Evolutionary conservation across 2,113 vertebrate species (phyloP).

Genomic region (Mormyrus iriodes): DNA sequence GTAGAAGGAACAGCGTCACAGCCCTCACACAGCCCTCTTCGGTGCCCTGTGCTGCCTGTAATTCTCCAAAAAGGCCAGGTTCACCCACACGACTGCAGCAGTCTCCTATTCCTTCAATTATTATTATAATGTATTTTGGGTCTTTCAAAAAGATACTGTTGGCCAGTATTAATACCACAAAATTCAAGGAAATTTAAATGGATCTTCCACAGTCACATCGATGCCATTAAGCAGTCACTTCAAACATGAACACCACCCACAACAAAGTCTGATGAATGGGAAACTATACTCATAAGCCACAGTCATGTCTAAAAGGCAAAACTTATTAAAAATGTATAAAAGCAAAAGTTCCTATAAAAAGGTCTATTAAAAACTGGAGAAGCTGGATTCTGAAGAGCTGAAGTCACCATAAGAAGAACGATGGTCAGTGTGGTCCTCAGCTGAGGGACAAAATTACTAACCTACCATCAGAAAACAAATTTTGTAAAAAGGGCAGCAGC

Average conservation of each 20-base stretch:
- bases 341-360: neutral
- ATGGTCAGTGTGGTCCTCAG: neutral
- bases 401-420: neutral
- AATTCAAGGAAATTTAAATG: neutral
- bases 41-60: neutral
- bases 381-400: neutral
- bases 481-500: neutral
- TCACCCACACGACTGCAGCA: neutral
- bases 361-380: neutral
- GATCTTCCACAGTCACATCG: neutral
- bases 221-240: neutral
- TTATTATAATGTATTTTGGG: neutral
- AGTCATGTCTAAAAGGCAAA: neutral
- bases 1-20: neutral
- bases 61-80: neutral
- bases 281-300: neutral
- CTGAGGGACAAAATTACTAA: neutral
- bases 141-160: neutral
- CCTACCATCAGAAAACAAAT: neutral
- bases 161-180: neutral
- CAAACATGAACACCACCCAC: neutral
- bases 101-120: neutral
- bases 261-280: neutral
- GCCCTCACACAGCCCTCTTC: neutral
- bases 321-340: neutral